Percentiles rank a stretch among this genome's conserved stretches.
These are phyloP conservation scores for Tridacna crocea DNA, from an alignment of 2,888 invertebrate species.

Conservation along the genomic window DNA sequence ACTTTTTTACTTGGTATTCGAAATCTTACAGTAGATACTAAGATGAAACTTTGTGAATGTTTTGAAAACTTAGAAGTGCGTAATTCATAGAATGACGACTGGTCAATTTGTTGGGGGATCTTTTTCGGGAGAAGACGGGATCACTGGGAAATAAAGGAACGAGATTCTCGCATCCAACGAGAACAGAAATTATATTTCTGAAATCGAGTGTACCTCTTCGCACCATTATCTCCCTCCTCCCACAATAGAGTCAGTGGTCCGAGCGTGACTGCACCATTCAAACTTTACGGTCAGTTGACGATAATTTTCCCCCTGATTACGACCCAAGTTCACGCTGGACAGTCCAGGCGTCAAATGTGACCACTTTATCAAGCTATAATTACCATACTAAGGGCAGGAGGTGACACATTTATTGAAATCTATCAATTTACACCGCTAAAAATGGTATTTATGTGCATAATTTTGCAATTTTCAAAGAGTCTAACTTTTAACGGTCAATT, in stretches of 20 bases:
- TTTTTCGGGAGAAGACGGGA: not conserved
- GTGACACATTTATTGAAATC: constrained; percentile 63
- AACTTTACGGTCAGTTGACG: constrained; percentile 62
- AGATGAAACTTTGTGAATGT: no score
- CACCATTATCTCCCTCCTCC: constrained; percentile 57
- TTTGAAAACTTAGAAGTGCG: no score
- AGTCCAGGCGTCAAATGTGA: constrained; percentile 59
- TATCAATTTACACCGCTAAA: constrained; percentile 58
- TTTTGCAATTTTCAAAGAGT: constrained; percentile 44
- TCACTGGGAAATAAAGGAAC: constrained; percentile 22
- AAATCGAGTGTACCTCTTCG: constrained; percentile 52
- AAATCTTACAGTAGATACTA: no score
- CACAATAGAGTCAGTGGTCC: constrained; percentile 52
- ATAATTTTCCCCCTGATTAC: constrained; percentile 62
- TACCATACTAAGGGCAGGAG: constrained; percentile 52
- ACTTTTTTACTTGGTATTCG: no score
- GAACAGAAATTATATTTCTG: constrained; percentile 51
- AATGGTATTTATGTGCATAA: constrained; percentile 58
- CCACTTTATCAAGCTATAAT: constrained; percentile 63
- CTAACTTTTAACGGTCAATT: constrained; percentile 14
- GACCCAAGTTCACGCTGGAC: constrained; percentile 52
- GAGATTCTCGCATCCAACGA: constrained; percentile 35
- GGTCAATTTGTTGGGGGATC: no score
- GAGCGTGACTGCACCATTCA: constrained; percentile 50
- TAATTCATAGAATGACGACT: no score